phyloP scores from a whole-genome alignment of 2,797 vertebrate species.

The Babyrousa celebensis region DNA sequence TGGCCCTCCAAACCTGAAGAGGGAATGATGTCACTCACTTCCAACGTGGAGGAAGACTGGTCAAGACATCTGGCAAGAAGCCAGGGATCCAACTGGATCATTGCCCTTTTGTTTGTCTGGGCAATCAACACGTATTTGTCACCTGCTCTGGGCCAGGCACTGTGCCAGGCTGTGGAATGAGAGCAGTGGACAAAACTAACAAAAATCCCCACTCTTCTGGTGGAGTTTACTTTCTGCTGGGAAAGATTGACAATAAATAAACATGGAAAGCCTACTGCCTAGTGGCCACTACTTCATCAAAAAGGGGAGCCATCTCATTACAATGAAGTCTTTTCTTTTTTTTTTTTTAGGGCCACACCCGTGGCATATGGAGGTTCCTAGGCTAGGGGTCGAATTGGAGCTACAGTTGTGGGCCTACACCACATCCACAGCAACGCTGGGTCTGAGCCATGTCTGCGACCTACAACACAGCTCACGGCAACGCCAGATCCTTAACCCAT shows the following conservation, averaged over 20 bases:
- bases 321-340: background rate
- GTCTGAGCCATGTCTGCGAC: too few relatives aligned
- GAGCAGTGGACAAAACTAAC: background rate
- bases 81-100: rapidly evolving
- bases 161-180: background rate
- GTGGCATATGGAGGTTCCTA: too few relatives aligned
- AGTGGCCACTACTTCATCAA: background rate
- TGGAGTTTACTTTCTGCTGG: background rate
- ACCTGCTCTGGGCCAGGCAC: background rate
- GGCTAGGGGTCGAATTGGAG: too few relatives aligned
- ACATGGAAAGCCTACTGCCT: background rate
- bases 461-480: too few relatives aligned
- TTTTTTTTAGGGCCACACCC: too few relatives aligned
- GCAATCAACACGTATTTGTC: background rate
- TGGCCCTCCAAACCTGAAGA: slow-evolving; percentile 16
- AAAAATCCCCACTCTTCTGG: background rate
- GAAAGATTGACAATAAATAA: background rate
- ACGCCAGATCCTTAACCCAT: too few relatives aligned
- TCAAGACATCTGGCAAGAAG: slow-evolving; percentile 11
- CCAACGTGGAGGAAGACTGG: background rate
- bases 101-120: slow-evolving; percentile 5
- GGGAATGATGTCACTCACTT: slow-evolving; percentile 11
- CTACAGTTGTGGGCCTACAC: too few relatives aligned
- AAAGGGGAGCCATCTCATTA: background rate
- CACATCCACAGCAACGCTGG: too few relatives aligned